Base-by-base conservation (phyloP, 1,140 invertebrate species). In the Cydia amplana region DNA sequence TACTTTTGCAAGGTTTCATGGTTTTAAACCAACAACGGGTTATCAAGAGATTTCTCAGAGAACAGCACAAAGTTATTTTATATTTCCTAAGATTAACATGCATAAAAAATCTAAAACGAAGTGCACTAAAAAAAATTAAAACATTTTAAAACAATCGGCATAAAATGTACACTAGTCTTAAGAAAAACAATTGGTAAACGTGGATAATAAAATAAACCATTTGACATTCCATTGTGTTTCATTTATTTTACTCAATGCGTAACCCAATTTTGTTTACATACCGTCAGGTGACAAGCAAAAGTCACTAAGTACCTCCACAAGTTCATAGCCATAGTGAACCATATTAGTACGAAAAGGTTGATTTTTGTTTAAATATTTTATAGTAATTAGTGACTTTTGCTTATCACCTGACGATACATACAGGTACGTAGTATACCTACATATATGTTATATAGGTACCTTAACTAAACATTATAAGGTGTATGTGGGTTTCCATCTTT, bases 81-180 rank as follows among this genome's bases (percentile, higher is more conserved):
- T 23, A 60, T 60, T 60, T 60, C 20, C 55, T 60, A 60, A 23
- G 55, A 23, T 23, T 60, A 60, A 60, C 20, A 60, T 23, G n/a
- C 55, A 60, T 60, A 60, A 0, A 60, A 60, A n/a, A 23, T 70
- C 65, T 70, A 70, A 70, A 36, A 43, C 40, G 65, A 70, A 70
- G 28, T 70, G 65, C 65, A 70, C 65, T 43, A 43, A 70, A 40
- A 70, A 70, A 36, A 20, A 70, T 18, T 70, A 28, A 70, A 70
- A 28, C n/a, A n/a, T n/a, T n/a, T 32, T 9, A 40, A 36, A 70
- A 70, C 9, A 7, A 60, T 60, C 20, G 55, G 55, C 55, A 60
- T 60, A 60, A 20, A 60, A 60, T 60, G 55, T 60, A 60, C 55
- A 23, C 55, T 60, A 60, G 55, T 23, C 5, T 23, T 60, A 60